These are phyloP conservation scores for Oscheius onirici DNA, from an alignment of 2,888 invertebrate genomes.

Conservation along the genomic window DNA sequence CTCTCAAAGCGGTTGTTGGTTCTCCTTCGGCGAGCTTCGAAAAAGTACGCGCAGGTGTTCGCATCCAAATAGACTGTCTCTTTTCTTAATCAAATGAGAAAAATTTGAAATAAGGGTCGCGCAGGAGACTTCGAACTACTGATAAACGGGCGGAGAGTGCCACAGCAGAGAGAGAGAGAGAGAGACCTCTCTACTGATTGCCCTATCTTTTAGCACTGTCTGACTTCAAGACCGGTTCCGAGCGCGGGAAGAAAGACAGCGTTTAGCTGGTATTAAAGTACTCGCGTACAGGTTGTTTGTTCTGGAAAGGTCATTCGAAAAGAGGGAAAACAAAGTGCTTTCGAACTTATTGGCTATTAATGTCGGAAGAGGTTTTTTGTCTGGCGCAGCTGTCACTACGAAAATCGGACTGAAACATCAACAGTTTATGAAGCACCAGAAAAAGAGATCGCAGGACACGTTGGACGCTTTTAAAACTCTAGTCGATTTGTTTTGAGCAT, in stretches of 20 bases:
- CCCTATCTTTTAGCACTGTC: slow-evolving; percentile 9
- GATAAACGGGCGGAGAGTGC: slow-evolving; percentile 14
- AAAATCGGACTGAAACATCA: background rate
- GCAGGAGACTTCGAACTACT: slow-evolving; percentile 18
- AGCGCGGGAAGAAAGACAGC: background rate
- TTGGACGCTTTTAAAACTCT: slow-evolving; percentile 6
- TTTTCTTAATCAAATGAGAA: no score
- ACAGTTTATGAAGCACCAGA: slow-evolving; percentile 1
- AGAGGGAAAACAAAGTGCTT: no score
- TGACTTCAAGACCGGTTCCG: slow-evolving; percentile 19
- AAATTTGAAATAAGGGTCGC: background rate
- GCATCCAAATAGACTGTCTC: background rate
- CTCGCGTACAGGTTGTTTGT: background rate
- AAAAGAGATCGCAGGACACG: background rate
- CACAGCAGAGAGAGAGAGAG: slow-evolving; percentile 3
- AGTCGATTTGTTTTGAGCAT: slow-evolving; percentile 2
- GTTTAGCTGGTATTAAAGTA: slow-evolving; percentile 12
- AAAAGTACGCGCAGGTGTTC: background rate
- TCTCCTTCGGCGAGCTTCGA: background rate
- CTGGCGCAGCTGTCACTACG: no score
- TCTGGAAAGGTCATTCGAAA: no score
- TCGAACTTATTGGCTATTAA: no score
- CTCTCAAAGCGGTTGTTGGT: background rate
- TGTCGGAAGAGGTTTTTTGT: no score
- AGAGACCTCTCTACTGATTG: background rate